Evolutionary conservation across 2,113 vertebrate species (phyloP), one percentile per base, ranked within the genome.

Genomic region (Lepisosteus oculatus): DNA sequence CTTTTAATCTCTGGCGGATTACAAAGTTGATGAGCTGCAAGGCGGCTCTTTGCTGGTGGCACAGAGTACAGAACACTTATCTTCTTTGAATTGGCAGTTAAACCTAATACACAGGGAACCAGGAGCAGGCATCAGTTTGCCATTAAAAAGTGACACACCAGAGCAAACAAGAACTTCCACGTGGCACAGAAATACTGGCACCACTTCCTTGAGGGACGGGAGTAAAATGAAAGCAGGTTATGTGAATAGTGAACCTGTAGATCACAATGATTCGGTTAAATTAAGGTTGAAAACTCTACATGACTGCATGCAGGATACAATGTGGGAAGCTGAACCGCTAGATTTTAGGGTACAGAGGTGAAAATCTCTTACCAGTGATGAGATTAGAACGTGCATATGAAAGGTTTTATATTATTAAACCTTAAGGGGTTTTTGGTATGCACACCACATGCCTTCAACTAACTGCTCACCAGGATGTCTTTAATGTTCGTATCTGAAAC

Each of bases 171-270:
- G 63, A 55, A 65, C 61, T 81, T 76, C 69, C 43, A 79, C 69
- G 66, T 55, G 72, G 71, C 65, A 76, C 74, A 59, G 43, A 63
- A 71, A 71, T n/a, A 63, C 65, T 71, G 79, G 77, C 82, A 80
- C 85, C 85, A 85, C 86, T 83, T 89, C 85, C 77, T 79, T 64
- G 70, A 11, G 68, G 51, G 78, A 84, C 74, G 77, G 75, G 77
- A 76, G 72, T 81, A 82, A 81, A 79, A 79, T 76, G 85, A 77
- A 77, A 77, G 71, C 73, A 76, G n/a, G 67, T 74, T 77, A 72
- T 76, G 79, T 80, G 83, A 75, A 81, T 80, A 82, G 83, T 65
- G 69, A 74, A 65, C 80, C 79, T n/a, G n/a, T 80, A 79, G 17
- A 83, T 74, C 73, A 74, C 68, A 80, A 51, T 51, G 47, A 51